phyloP scores from a whole-genome alignment of 2,888 invertebrate genomes.

The Nomada fucata region DNA sequence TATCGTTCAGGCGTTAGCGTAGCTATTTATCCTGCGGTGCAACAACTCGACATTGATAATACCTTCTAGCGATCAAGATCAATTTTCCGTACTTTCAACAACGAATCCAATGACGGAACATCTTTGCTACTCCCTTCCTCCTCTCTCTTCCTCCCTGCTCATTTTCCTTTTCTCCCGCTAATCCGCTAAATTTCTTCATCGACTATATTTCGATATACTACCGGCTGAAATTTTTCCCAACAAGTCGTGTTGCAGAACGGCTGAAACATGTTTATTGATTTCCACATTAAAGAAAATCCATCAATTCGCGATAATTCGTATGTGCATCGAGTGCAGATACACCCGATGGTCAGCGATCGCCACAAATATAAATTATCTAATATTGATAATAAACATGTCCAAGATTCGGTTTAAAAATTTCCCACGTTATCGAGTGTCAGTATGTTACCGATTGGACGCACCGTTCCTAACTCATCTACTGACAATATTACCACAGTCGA shows the following conservation, averaged over 20 bases:
- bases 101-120: background rate
- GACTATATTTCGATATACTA: too few species aligned
- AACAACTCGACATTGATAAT: too few species aligned
- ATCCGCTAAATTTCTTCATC: too few species aligned
- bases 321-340: background rate
- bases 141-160: too few species aligned
- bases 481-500: too few species aligned
- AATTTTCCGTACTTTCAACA: background rate
- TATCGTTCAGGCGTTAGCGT: background rate
- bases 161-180: too few species aligned
- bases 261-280: too few species aligned
- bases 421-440: background rate
- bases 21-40: background rate
- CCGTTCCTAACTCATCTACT: too few species aligned
- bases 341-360: background rate
- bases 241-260: too few species aligned
- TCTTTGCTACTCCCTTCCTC: too few species aligned
- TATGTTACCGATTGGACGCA: background rate
- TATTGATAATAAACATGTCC: background rate
- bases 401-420: background rate
- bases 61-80: background rate
- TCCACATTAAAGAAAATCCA: too few species aligned
- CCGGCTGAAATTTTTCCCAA: too few species aligned
- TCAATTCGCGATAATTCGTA: background rate
- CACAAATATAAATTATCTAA: background rate